phyloP scores from a whole-genome alignment of 2,113 vertebrate species.

The Lasiurus borealis region DNA sequence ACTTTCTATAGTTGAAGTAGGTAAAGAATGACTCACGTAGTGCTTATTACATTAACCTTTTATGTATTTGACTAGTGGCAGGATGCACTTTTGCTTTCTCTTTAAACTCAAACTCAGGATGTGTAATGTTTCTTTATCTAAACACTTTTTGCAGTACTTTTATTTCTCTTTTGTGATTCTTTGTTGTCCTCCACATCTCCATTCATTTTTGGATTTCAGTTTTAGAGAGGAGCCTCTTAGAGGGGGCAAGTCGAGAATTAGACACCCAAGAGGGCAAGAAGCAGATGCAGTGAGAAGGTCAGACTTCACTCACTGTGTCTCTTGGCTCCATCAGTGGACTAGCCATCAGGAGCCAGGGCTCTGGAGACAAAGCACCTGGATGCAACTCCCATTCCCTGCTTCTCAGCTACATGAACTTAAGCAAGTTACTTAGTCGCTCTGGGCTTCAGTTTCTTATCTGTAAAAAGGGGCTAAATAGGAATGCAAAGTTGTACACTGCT shows the following conservation, averaged over 20 bases:
- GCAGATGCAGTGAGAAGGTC: background rate
- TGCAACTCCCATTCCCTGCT: background rate
- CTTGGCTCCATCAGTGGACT: background rate
- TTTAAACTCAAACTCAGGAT: background rate
- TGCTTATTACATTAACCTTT: background rate
- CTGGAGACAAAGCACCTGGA: background rate
- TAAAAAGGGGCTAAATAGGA: background rate
- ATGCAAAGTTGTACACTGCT: background rate
- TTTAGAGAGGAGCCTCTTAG: background rate
- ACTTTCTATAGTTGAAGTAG: slow-evolving; percentile 25
- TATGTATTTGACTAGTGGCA: background rate
- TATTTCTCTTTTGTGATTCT: slow-evolving; percentile 50
- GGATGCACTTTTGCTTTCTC: background rate
- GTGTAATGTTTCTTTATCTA: slow-evolving; percentile 32
- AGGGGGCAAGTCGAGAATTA: background rate
- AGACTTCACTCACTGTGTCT: background rate
- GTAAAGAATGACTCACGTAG: background rate
- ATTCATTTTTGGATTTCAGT: slow-evolving; percentile 18
- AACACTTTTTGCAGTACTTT: slow-evolving; percentile 10
- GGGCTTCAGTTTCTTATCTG: background rate
- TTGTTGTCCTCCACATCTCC: slow-evolving; percentile 2
- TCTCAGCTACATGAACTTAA: background rate
- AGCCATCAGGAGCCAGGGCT: background rate
- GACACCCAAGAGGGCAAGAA: background rate
- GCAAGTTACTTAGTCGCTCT: background rate